Evolutionary conservation across 2,113 vertebrate species (phyloP).

Genomic region (Gambusia holbrooki): DNA sequence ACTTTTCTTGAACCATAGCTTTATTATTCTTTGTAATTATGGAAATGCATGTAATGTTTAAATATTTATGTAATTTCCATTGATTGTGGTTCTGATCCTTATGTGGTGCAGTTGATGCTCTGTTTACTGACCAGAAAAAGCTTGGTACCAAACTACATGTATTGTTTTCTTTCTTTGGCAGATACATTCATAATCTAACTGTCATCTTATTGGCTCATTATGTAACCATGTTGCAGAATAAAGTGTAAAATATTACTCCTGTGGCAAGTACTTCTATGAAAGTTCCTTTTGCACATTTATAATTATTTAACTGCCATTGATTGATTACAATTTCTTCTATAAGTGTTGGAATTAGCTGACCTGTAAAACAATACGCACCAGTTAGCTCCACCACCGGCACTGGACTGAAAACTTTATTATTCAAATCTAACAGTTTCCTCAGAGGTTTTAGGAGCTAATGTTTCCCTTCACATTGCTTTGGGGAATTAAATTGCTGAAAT

Average conservation of each 20-base stretch:
- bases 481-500: not conserved
- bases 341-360: not conserved
- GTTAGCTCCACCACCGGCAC: not conserved
- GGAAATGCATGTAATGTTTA: too few relatives aligned
- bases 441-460: slow-evolving; percentile 23
- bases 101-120: too few relatives aligned
- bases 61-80: not conserved
- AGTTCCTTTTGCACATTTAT: not conserved
- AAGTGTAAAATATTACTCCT: not conserved
- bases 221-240: not conserved
- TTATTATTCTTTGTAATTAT: too few relatives aligned
- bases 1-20: too few relatives aligned
- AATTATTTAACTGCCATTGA: not conserved
- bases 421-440: slow-evolving; percentile 13
- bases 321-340: not conserved
- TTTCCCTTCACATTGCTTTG: not conserved
- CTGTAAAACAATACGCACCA: not conserved
- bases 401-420: slow-evolving; percentile 10
- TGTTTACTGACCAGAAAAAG: not conserved
- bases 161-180: not conserved
- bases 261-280: not conserved
- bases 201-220: not conserved
- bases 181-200: not conserved
- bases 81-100: not conserved
- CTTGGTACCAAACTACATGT: not conserved